Conservation (phyloP, 2,113 vertebrate genomes). For the Mesitornis unicolor region DNA sequence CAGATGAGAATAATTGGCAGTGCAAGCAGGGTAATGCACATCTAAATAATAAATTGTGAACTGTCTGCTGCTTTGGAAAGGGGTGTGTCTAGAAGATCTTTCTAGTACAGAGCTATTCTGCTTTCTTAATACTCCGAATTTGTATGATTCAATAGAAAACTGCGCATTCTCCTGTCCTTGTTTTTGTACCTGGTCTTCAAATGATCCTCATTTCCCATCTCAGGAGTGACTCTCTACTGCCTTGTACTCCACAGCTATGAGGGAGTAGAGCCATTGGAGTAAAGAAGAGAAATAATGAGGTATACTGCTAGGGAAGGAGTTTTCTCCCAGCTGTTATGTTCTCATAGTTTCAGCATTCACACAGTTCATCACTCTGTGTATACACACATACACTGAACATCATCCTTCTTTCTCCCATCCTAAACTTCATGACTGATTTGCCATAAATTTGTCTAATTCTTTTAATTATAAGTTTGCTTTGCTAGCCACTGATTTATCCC, state of each 20-base stretch:
- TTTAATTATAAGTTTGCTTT: background rate
- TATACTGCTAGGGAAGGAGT: background rate
- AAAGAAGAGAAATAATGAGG: background rate
- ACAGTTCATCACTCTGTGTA: background rate
- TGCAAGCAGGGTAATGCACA: background rate
- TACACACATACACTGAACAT: background rate
- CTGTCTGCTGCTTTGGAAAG: background rate
- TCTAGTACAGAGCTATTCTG: background rate
- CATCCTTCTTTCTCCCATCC: background rate
- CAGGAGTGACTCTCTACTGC: background rate
- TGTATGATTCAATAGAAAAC: background rate
- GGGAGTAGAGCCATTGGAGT: background rate
- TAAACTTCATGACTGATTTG: background rate
- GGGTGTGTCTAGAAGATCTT: background rate
- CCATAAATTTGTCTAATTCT: background rate
- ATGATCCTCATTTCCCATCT: rapidly evolving
- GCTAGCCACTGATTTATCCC: background rate
- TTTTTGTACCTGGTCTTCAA: background rate
- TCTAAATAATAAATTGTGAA: background rate
- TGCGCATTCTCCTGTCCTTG: background rate
- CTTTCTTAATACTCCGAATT: background rate
- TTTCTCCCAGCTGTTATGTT: background rate
- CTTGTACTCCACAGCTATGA: background rate
- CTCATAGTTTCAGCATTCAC: background rate
- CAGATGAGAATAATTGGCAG: background rate